A percentile compares a stretch with the other conserved stretches of the same genome.
These are phyloP conservation scores for Serranus cabrilla DNA, from an alignment of 2,797 vertebrate species.

Conservation along the genomic window DNA sequence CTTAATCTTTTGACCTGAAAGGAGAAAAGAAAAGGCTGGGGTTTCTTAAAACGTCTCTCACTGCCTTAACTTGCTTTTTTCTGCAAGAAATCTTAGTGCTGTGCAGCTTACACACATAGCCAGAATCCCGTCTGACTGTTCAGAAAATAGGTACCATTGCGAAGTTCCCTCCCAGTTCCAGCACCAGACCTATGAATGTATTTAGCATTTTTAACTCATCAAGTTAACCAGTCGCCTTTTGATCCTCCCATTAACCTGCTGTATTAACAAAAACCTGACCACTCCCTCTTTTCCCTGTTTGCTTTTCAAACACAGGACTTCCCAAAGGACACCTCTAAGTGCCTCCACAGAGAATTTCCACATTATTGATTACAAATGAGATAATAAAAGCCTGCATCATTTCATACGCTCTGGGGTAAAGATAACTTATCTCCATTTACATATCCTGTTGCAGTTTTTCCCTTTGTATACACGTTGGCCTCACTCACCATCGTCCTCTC, in stretches of 20 bases:
- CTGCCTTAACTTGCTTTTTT: conserved; percentile 27
- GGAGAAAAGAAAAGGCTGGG: background rate
- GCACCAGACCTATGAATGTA: background rate
- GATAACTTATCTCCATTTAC: conserved; percentile 62
- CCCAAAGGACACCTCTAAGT: conserved; percentile 55
- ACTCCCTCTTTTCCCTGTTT: conserved; percentile 42
- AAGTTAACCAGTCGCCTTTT: conserved; percentile 5
- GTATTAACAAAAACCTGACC: conserved; percentile 32
- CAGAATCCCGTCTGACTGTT: conserved; percentile 12
- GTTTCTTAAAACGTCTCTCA: conserved; percentile 31
- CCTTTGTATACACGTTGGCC: conserved; percentile 39
- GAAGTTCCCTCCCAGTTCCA: conserved; percentile 17
- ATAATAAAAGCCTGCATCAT: conserved; percentile 74
- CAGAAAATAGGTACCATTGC: conserved; percentile 4
- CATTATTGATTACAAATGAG: conserved; percentile 79
- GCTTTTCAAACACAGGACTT: conserved; percentile 52
- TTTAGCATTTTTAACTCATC: conserved; percentile 34
- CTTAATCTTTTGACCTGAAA: conserved; percentile 52
- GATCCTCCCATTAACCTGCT: conserved; percentile 30
- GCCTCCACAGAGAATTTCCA: conserved; percentile 64
- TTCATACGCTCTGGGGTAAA: conserved; percentile 66
- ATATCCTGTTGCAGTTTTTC: conserved; percentile 58
- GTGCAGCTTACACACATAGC: conserved; percentile 24
- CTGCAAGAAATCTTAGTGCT: conserved; percentile 34
- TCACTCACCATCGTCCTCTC: conserved; percentile 3